These are phyloP conservation scores for Gallinago nigripennis DNA, from an alignment of 2,797 vertebrate species.

Conservation along the genomic window DNA sequence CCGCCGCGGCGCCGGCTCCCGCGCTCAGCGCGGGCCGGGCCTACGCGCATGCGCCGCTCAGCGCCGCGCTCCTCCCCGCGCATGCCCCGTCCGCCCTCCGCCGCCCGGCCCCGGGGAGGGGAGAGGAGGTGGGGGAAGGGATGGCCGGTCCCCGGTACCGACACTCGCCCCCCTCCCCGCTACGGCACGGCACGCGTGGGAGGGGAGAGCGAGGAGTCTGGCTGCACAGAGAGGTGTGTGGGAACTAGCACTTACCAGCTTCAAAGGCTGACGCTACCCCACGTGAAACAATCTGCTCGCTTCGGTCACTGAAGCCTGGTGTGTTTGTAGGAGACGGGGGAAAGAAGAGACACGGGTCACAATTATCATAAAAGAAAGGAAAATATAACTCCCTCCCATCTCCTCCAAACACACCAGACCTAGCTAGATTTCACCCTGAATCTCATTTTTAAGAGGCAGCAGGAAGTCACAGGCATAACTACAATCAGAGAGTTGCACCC, in stretches of 20 bases:
- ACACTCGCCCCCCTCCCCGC: not conserved
- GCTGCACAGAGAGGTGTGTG: not conserved
- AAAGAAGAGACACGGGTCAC: slow-evolving; percentile 62
- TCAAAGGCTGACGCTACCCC: slow-evolving; percentile 70
- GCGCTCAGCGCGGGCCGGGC: not conserved
- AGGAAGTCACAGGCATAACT: not conserved
- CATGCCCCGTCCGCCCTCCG: not conserved
- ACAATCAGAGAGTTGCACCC: rapidly evolving
- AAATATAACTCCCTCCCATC: slow-evolving; percentile 57
- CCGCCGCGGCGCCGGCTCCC: not conserved
- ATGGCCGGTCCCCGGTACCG: not conserved
- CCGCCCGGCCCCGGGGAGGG: not conserved
- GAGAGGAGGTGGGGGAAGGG: too few species aligned
- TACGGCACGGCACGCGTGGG: not conserved
- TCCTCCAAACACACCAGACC: slow-evolving; percentile 65
- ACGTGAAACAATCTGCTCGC: slow-evolving; percentile 68
- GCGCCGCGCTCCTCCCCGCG: not conserved
- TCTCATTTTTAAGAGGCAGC: not conserved
- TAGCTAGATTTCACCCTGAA: not conserved
- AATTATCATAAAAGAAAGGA: slow-evolving; percentile 44
- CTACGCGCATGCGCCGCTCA: not conserved
- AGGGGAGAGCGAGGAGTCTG: not conserved
- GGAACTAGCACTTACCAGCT: slow-evolving; percentile 64
- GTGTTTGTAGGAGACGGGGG: slow-evolving; percentile 66
- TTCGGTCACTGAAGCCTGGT: slow-evolving; percentile 70